Evolutionary conservation across 2,888 invertebrate species (phyloP), one percentile per base, ranked within the genome.

Genomic region (Ametastegia equiseti): DNA sequence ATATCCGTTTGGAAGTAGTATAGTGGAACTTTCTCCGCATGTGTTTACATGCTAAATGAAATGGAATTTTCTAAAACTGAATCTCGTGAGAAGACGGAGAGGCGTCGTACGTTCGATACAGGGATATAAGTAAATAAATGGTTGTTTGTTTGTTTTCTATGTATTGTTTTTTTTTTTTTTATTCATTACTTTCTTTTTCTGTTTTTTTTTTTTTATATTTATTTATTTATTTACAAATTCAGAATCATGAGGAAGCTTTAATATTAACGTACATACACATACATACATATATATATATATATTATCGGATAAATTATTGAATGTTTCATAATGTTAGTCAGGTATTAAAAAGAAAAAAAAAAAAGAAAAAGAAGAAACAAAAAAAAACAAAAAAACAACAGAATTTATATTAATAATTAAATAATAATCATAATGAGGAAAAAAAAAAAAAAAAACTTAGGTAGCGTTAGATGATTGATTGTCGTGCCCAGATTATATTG

Each of bases 281-380:
- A 81, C 80, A 73, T 75, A 65, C 47, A 79, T 47, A 80, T 57
- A 71, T 60, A 42, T 60, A 63, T 39, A 80, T 80, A 65, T 60
- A 75, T 69, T 60, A 69, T 54, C 60, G 80, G 42, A 69, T 42
- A 15, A 45, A 45, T 47, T 73, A 73, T 73, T 73, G 78, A 81
- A 82, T 82, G 71, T 84, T 83, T 82, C 69, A 80, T 82, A 83
- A 75, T 78, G 81, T 83, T 83, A 77, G 75, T 80, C 73, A 36
- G 47, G 30, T 81, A 79, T 71, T 81, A 75, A 47, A 79, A n/a
- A n/a, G n/a, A n/a, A n/a, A n/a, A n/a, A n/a, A n/a, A n/a, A n/a
- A n/a, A n/a, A n/a, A n/a, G n/a, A n/a, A n/a, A n/a, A n/a, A n/a
- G n/a, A n/a, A n/a, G n/a, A n/a, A n/a, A n/a, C n/a, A n/a, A n/a